Conservation (phyloP, 2,888 invertebrate genomes). For the Dynastes grantii region DNA sequence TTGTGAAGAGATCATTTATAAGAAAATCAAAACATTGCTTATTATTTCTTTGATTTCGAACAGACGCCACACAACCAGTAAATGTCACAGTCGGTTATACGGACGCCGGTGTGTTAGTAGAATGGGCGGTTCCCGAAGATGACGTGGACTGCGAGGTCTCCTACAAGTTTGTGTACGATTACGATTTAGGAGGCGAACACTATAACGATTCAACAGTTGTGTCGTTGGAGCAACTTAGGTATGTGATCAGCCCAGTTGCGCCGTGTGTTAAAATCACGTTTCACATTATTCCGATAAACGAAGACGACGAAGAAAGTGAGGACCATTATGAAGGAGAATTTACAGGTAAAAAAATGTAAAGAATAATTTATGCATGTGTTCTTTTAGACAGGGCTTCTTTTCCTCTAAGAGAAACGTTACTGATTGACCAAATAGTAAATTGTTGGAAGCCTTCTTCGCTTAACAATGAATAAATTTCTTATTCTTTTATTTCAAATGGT, state of each 20-base stretch:
- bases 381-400: no score
- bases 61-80: neutral
- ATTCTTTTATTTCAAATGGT: no score
- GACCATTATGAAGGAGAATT: neutral
- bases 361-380: no score
- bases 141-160: conserved; percentile 2
- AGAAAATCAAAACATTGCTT: neutral
- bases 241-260: neutral
- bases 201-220: no score
- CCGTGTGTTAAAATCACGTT: neutral
- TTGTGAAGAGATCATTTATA: neutral
- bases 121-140: neutral
- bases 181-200: neutral
- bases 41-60: neutral
- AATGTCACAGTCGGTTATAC: neutral
- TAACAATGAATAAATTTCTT: no score
- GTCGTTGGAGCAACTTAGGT: neutral
- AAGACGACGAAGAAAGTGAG: neutral
- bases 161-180: neutral
- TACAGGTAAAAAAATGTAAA: neutral
- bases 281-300: neutral
- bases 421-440: no score
- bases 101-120: neutral
- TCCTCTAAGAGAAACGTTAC: no score
- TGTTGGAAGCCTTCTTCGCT: no score